Conservation (phyloP, 2,797 vertebrate genomes). For the Geotrypetes seraphini region DNA sequence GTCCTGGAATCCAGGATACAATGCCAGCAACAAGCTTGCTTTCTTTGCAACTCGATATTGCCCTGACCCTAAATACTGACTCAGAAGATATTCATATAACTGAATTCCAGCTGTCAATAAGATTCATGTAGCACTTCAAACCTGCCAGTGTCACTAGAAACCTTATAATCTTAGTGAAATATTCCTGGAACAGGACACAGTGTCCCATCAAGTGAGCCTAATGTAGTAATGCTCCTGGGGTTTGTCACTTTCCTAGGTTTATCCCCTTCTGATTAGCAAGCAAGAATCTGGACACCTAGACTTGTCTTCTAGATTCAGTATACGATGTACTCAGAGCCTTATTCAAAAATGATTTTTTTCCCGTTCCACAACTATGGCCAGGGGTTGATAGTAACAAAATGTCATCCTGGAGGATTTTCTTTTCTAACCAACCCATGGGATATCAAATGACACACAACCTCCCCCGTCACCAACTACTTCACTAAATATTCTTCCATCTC, state of each 20-base stretch:
- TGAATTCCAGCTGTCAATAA: conserved; percentile 33
- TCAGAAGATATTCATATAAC: conserved; percentile 34
- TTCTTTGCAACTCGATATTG: conserved; percentile 42
- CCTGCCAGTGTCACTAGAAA: conserved; percentile 31
- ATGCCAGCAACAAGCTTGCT: conserved; percentile 19
- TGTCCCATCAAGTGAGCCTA: conserved; percentile 37
- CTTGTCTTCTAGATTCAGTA: too few species aligned
- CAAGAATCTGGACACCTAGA: too few species aligned
- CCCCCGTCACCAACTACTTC: too few species aligned
- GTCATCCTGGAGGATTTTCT: too few species aligned
- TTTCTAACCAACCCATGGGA: too few species aligned
- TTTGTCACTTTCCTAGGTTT: conserved; percentile 16
- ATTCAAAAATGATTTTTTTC: too few species aligned
- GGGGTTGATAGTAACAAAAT: too few species aligned
- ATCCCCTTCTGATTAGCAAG: too few species aligned
- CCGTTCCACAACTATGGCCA: too few species aligned
- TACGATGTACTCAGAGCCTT: too few species aligned
- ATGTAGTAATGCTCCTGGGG: conserved; percentile 23
- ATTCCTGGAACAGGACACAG: conserved; percentile 29
- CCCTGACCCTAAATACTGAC: conserved; percentile 47
- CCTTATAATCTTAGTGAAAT: conserved; percentile 39
- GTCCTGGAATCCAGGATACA: conserved; percentile 15
- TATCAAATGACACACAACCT: too few species aligned
- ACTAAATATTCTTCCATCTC: too few species aligned
- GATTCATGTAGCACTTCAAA: conserved; percentile 8